Percentiles rank a stretch among this genome's conserved stretches.
Evolutionary conservation across 2,113 vertebrate genomes (phyloP).

Genomic region (Eudyptes chrysolophus): DNA sequence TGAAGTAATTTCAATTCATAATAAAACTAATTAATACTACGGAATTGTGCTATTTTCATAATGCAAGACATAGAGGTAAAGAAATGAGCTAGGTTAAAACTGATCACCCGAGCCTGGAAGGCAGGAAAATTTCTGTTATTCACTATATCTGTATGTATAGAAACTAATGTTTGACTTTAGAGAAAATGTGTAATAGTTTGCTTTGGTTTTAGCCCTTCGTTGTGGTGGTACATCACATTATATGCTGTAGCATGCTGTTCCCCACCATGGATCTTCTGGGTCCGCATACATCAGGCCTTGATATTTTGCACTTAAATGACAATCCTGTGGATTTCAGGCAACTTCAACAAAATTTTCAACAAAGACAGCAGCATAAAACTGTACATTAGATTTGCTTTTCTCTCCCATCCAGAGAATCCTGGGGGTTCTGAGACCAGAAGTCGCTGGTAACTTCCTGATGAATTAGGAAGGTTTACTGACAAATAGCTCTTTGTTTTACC

Average conservation of each 20-base stretch:
- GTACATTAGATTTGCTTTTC: background rate
- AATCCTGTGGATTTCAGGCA: background rate
- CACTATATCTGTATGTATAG: accelerated
- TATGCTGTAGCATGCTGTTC: background rate
- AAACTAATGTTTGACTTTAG: background rate
- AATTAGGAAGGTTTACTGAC: background rate
- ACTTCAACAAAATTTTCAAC: background rate
- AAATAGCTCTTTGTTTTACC: background rate
- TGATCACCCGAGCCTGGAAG: background rate
- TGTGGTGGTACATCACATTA: background rate
- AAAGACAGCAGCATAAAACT: background rate
- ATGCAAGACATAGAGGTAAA: background rate
- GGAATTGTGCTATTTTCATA: background rate
- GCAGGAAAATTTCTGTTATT: background rate
- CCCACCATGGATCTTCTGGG: background rate
- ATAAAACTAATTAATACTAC: background rate
- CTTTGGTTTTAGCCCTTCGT: background rate
- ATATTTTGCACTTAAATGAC: background rate
- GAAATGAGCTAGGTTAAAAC: background rate
- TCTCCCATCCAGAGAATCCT: background rate
- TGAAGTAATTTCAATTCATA: background rate
- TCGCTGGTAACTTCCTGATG: background rate
- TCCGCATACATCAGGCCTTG: background rate
- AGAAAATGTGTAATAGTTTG: background rate
- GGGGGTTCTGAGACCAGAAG: background rate